Evolutionary conservation across 2,113 vertebrate species (phyloP).

Genomic region (Nibea albiflora): DNA sequence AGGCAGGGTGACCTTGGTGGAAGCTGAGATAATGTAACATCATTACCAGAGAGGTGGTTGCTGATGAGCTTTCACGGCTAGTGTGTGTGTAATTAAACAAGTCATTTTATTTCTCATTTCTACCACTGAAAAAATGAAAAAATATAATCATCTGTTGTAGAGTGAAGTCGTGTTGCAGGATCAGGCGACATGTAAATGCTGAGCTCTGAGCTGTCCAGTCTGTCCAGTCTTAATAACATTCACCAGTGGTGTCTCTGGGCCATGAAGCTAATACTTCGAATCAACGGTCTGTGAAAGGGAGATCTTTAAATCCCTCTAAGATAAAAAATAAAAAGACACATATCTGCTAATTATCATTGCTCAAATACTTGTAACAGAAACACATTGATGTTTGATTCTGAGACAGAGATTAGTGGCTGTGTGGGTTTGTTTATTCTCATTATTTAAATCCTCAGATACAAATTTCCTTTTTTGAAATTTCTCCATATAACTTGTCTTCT

Average conservation of each 20-base stretch:
- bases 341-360: conserved; percentile 8
- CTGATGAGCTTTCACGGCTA: neutral
- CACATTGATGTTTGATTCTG: neutral
- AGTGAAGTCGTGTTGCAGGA: neutral
- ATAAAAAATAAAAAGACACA: conserved; percentile 17
- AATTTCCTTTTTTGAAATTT: neutral
- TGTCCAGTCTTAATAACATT: conserved; percentile 34
- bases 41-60: neutral
- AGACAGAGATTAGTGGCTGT: neutral
- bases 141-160: neutral
- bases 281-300: conserved; percentile 37
- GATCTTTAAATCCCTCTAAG: conserved; percentile 44
- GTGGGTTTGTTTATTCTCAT: neutral
- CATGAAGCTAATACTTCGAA: conserved; percentile 28
- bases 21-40: neutral
- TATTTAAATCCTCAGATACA: neutral
- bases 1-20: neutral
- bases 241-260: conserved; percentile 16
- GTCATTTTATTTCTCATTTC: neutral
- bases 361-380: conserved; percentile 10
- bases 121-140: neutral
- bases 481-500: neutral
- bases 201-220: conserved; percentile 7
- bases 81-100: neutral
- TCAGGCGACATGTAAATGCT: conserved; percentile 2